Evolutionary conservation across 2,797 vertebrate genomes (phyloP).

Genomic region (Pangasius krempfi): DNA sequence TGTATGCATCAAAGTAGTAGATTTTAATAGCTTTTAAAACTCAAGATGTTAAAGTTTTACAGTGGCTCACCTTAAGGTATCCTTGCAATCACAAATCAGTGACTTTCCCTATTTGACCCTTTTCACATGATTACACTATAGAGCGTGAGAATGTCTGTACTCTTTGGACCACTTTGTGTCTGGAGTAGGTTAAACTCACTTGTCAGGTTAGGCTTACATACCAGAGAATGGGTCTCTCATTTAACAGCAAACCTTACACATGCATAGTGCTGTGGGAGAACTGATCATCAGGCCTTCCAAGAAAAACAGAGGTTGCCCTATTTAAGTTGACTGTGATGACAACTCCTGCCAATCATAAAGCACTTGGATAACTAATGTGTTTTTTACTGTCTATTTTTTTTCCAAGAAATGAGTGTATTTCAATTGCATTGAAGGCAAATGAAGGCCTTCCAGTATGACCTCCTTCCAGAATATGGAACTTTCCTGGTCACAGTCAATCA

Average conservation of each 20-base stretch:
- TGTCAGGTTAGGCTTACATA: conserved; percentile 43
- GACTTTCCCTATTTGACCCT: neutral
- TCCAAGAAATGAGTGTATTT: neutral
- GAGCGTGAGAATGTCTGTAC: conserved; percentile 5
- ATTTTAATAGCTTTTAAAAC: neutral
- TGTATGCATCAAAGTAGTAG: conserved; percentile 1
- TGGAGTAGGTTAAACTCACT: neutral
- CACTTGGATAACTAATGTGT: neutral
- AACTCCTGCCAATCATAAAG: neutral
- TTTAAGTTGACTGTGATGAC: conserved; percentile 1
- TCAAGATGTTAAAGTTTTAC: neutral
- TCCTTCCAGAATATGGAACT: neutral
- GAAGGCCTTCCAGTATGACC: neutral
- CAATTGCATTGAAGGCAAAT: neutral
- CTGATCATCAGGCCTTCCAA: neutral
- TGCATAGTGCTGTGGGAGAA: conserved; percentile 11
- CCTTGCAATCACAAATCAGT: conserved; percentile 1
- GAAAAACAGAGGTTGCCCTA: neutral
- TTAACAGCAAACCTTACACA: conserved; percentile 11
- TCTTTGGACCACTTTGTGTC: neutral
- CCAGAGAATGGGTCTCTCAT: conserved; percentile 20
- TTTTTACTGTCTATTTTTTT: too few species aligned
- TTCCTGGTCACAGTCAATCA: neutral
- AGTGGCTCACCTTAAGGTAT: neutral
- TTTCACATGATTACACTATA: neutral